Conservation (phyloP, 2,888 invertebrate species). For the Urechis unicinctus region DNA sequence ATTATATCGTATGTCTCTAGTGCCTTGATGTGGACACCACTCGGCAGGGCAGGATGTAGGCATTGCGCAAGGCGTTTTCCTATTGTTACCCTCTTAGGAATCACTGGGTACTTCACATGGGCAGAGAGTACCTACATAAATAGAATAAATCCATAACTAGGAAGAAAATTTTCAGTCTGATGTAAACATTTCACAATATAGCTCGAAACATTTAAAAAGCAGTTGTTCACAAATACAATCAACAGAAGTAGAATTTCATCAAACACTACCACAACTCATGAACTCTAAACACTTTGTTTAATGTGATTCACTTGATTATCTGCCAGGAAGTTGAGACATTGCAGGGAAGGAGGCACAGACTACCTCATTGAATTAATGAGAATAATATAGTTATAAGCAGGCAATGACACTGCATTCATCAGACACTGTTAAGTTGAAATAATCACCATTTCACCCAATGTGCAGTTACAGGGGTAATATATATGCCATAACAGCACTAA, state of each 20-base stretch:
- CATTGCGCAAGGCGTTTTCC: constrained; percentile 88
- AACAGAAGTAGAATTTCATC: neutral
- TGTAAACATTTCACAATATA: neutral
- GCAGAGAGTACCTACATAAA: constrained; percentile 65
- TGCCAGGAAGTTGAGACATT: too few species aligned
- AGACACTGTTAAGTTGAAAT: too few species aligned
- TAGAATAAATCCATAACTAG: neutral
- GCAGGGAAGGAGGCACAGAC: too few species aligned
- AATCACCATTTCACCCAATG: too few species aligned
- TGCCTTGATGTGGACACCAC: constrained; percentile 85
- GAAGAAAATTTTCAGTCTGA: neutral
- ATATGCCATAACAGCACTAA: too few species aligned
- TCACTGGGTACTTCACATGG: constrained; percentile 75
- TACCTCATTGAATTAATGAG: too few species aligned
- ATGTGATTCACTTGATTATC: too few species aligned
- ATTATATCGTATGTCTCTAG: constrained; percentile 85
- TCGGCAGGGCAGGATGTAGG: constrained; percentile 84
- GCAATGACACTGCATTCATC: too few species aligned
- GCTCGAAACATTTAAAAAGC: neutral
- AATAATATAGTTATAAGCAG: too few species aligned
- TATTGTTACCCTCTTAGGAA: constrained; percentile 79
- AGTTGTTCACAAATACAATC: neutral
- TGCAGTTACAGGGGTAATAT: too few species aligned
- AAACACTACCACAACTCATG: too few species aligned
- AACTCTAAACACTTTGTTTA: too few species aligned